phyloP scores from a whole-genome alignment of 1,140 invertebrate genomes.

The Atta cephalotes region DNA sequence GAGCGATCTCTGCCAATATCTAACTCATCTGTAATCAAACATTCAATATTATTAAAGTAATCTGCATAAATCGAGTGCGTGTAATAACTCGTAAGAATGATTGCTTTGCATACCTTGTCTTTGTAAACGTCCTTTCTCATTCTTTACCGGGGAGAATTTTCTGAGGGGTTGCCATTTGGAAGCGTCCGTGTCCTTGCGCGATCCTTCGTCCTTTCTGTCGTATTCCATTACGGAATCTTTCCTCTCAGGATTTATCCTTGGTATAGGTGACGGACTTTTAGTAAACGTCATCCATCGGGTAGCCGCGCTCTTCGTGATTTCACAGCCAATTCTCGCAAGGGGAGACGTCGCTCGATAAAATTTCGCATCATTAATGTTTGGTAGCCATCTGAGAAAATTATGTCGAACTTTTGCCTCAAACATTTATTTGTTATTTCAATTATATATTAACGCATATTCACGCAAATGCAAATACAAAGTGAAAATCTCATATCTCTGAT shows the following conservation, averaged over 20 bases:
- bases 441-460: neutral
- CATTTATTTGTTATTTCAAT: neutral
- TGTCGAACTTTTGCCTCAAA: neutral
- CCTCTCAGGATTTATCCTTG: constrained; percentile 62
- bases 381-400: constrained; percentile 72
- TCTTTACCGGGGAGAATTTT: constrained; percentile 67
- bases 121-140: constrained; percentile 12
- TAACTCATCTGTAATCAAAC: constrained; percentile 53
- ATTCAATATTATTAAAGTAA: neutral
- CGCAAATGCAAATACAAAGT: neutral
- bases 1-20: constrained; percentile 26
- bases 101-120: constrained; percentile 37
- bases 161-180: constrained; percentile 72
- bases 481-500: neutral
- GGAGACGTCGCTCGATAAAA: constrained; percentile 71
- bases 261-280: constrained; percentile 71
- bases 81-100: neutral
- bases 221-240: constrained; percentile 45
- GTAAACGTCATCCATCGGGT: constrained; percentile 76
- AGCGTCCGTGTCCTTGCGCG: constrained; percentile 32
- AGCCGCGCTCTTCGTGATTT: constrained; percentile 63
- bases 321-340: constrained; percentile 67
- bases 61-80: neutral
- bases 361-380: constrained; percentile 67
- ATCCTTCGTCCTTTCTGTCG: neutral